Evolutionary conservation across 1,140 invertebrate genomes (phyloP).

Genomic region (Papilio machaon): DNA sequence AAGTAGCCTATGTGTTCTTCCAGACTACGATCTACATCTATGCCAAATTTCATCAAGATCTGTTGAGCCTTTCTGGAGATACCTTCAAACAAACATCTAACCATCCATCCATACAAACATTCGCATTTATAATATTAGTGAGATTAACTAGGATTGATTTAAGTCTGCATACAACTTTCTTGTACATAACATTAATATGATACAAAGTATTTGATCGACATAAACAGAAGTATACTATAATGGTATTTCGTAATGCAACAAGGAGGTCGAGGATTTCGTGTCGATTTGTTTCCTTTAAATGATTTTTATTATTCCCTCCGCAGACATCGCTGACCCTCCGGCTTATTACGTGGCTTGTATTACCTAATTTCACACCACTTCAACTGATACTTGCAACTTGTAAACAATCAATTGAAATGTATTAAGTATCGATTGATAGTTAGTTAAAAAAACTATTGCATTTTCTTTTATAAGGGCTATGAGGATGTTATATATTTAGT

Average conservation of each 20-base stretch:
- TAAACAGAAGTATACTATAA: constrained; percentile 38
- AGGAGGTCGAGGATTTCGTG: constrained; percentile 67
- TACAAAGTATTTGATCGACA: constrained; percentile 33
- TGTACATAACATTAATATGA: background rate
- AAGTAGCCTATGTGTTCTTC: too few species aligned
- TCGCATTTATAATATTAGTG: too few species aligned
- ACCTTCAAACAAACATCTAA: too few species aligned
- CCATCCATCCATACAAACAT: too few species aligned
- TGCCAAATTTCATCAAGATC: too few species aligned
- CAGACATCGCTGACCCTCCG: constrained; percentile 58
- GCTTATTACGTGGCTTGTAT: constrained; percentile 69
- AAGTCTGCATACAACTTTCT: background rate
- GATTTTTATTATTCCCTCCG: constrained; percentile 64
- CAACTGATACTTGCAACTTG: constrained; percentile 25
- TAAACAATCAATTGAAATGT: background rate
- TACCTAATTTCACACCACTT: constrained; percentile 61
- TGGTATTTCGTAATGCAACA: constrained; percentile 62
- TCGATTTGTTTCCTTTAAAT: constrained; percentile 67
- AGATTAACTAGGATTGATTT: background rate
- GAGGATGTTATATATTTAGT: too few species aligned
- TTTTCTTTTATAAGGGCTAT: too few species aligned
- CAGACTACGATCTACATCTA: too few species aligned
- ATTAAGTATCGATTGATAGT: background rate
- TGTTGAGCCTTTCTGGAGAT: too few species aligned
- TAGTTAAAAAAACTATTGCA: too few species aligned